Percentiles rank a stretch among this genome's conserved stretches.
Evolutionary conservation across 2,113 vertebrate species (phyloP).

Genomic region (Colistium nudipinnis): DNA sequence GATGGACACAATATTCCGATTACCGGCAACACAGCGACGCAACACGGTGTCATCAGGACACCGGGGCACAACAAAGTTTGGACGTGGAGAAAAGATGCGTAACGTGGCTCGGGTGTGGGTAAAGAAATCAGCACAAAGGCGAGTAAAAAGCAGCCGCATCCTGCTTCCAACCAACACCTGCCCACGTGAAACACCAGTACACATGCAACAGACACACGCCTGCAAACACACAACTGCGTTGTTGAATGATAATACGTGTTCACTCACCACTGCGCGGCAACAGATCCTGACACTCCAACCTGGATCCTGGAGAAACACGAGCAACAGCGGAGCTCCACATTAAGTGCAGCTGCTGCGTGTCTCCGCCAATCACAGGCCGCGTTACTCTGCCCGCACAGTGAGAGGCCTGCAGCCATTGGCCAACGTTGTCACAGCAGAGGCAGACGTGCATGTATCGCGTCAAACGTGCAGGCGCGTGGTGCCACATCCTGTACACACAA

Average conservation of each 20-base stretch:
- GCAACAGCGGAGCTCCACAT: constrained; percentile 1
- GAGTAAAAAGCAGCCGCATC: too few relatives aligned
- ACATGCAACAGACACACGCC: neutral
- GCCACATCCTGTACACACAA: neutral
- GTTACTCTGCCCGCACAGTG: constrained; percentile 17
- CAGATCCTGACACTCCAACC: constrained; percentile 36
- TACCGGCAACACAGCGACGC: too few relatives aligned
- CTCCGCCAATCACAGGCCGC: constrained; percentile 67
- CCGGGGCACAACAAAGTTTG: too few relatives aligned
- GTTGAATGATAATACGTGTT: neutral
- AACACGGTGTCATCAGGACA: too few relatives aligned
- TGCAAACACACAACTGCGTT: neutral
- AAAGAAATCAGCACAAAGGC: too few relatives aligned
- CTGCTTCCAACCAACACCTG: too few relatives aligned
- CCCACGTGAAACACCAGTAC: neutral
- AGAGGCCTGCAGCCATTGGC: constrained; percentile 69
- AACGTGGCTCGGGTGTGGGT: too few relatives aligned
- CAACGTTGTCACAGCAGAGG: neutral
- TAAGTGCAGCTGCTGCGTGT: constrained; percentile 24
- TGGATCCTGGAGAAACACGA: constrained; percentile 25
- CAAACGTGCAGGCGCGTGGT: neutral
- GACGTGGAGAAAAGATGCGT: too few relatives aligned
- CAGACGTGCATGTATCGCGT: neutral
- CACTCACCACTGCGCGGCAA: constrained; percentile 71
- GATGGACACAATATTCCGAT: too few relatives aligned